phyloP scores from a whole-genome alignment of 2,888 invertebrate genomes.

The Melinopterus prodromus region DNA sequence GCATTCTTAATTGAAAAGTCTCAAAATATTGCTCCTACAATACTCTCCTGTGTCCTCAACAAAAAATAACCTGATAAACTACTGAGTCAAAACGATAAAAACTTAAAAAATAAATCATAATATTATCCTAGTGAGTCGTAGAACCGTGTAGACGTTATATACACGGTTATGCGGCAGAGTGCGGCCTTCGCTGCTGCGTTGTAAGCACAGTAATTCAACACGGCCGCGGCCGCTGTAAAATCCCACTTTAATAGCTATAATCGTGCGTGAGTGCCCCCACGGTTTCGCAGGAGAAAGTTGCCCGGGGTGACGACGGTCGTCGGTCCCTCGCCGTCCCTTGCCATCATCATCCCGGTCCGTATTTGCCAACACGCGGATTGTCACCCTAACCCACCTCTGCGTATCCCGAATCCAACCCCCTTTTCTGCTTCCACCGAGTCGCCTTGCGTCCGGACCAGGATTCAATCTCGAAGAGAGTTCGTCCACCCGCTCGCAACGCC shows the following conservation, averaged over 20 bases:
- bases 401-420: constrained; percentile 12
- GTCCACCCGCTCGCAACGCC: not conserved
- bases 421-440: constrained; percentile 12
- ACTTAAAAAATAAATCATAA: no score
- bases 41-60: no score
- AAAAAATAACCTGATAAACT: no score
- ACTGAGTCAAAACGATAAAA: no score
- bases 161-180: no score
- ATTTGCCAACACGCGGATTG: constrained; percentile 53
- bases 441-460: not conserved
- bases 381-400: constrained; percentile 45
- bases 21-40: no score
- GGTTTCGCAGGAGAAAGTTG: constrained; percentile 52
- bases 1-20: no score
- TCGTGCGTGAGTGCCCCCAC: constrained; percentile 56
- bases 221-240: constrained; percentile 50
- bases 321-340: constrained; percentile 34
- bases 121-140: no score
- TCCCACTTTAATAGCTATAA: constrained; percentile 59
- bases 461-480: constrained; percentile 12
- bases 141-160: no score
- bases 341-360: constrained; percentile 47
- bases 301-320: constrained; percentile 54
- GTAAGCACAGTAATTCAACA: constrained; percentile 51
- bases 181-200: not conserved